Evolutionary conservation across 2,888 invertebrate species (phyloP).

Genomic region (Boloria euphrosyne): DNA sequence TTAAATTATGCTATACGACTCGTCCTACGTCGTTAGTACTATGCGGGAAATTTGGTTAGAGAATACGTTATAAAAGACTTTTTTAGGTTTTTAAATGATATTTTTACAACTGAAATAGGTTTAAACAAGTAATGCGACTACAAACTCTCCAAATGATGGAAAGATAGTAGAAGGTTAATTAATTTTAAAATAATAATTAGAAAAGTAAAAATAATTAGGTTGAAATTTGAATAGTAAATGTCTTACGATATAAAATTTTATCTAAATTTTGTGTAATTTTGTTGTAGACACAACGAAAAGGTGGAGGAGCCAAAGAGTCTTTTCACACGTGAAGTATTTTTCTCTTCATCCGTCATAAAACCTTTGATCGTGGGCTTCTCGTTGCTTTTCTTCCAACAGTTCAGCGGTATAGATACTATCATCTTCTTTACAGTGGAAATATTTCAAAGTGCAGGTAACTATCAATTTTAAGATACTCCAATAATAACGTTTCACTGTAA

Average conservation of each 20-base stretch:
- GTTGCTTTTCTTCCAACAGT: constrained; percentile 81
- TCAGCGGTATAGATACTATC: constrained; percentile 83
- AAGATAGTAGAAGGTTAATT: too few relatives aligned
- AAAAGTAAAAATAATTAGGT: too few relatives aligned
- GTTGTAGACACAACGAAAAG: constrained; percentile 55
- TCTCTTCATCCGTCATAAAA: constrained; percentile 71
- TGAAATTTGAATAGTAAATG: not conserved
- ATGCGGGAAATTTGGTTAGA: too few relatives aligned
- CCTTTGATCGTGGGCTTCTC: constrained; percentile 76
- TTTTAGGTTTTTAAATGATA: too few relatives aligned
- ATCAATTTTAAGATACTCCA: not conserved
- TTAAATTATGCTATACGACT: too few relatives aligned
- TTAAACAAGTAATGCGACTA: too few relatives aligned
- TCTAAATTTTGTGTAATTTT: constrained; percentile 5
- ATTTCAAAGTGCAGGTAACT: constrained; percentile 75
- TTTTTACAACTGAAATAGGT: too few relatives aligned
- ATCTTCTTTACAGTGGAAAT: constrained; percentile 83
- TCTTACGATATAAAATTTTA: not conserved
- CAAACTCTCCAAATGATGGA: too few relatives aligned
- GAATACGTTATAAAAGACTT: too few relatives aligned
- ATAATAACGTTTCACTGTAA: too few relatives aligned
- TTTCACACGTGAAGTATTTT: constrained; percentile 73
- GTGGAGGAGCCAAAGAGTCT: constrained; percentile 55
- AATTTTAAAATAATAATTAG: too few relatives aligned
- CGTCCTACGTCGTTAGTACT: too few relatives aligned